Percentiles rank a stretch among this genome's conserved stretches.
Evolutionary conservation across 2,113 vertebrate species (phyloP).

Genomic region (Piprites chloris): DNA sequence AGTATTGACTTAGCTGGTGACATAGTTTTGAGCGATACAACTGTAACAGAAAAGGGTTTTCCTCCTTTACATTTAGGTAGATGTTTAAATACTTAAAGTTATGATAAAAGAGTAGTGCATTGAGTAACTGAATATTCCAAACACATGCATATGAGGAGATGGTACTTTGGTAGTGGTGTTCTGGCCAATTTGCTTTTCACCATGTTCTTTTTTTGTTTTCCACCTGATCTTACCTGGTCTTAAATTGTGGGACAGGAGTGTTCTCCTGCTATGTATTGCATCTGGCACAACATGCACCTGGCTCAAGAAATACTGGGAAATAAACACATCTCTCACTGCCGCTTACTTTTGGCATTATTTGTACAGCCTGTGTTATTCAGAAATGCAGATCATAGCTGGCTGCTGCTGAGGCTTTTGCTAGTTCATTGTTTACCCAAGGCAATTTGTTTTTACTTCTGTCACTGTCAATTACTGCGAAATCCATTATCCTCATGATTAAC

Average conservation of each 20-base stretch:
- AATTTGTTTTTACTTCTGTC: constrained; percentile 54
- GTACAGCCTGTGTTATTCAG: not conserved
- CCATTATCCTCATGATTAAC: constrained; percentile 44
- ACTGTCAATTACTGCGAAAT: constrained; percentile 59
- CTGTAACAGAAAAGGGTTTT: not conserved
- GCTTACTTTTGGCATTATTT: not conserved
- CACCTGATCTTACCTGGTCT: not conserved
- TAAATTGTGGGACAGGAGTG: not conserved
- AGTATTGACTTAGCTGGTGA: not conserved
- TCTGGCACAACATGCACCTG: not conserved
- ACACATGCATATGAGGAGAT: not conserved
- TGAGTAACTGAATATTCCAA: not conserved
- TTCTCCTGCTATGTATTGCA: accelerated
- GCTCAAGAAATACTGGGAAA: not conserved
- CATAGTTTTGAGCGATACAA: not conserved
- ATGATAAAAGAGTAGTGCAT: not conserved
- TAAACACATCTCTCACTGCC: not conserved
- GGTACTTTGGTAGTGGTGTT: not conserved
- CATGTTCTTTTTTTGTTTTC: not conserved
- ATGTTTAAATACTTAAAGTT: not conserved
- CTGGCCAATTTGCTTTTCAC: not conserved
- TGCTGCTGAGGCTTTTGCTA: not conserved
- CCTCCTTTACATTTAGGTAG: not conserved
- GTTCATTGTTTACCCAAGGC: constrained; percentile 11
- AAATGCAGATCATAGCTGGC: not conserved